Evolutionary conservation across 2,113 vertebrate genomes (phyloP).

Genomic region (Garra rufa): DNA sequence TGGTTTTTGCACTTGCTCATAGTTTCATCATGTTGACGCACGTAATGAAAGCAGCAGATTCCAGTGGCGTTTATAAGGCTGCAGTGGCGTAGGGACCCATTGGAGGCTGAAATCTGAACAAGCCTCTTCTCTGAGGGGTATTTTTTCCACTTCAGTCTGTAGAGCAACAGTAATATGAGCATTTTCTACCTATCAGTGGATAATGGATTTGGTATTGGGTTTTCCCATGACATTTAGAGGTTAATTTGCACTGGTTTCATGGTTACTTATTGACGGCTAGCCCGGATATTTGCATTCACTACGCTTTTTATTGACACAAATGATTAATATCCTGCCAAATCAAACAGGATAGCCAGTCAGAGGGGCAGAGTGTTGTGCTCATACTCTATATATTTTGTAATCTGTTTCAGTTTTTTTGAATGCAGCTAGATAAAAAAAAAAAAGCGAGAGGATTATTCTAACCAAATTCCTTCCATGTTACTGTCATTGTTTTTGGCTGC

Average conservation of each 20-base stretch:
- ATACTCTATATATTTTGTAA: conserved; percentile 35
- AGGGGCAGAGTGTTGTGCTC: conserved; percentile 54
- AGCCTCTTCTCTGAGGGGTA: conserved; percentile 23
- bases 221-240: conserved; percentile 83
- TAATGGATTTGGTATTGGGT: conserved; percentile 70
- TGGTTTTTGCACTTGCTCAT: conserved; percentile 21
- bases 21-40: conserved; percentile 40
- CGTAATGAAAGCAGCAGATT: conserved; percentile 26
- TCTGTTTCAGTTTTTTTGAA: conserved; percentile 51
- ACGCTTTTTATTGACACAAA: conserved; percentile 81
- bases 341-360: conserved; percentile 67
- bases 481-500: conserved; percentile 57
- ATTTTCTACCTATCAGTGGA: conserved; percentile 64
- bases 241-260: conserved; percentile 81
- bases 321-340: conserved; percentile 80
- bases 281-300: conserved; percentile 79
- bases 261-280: conserved; percentile 77
- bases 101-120: conserved; percentile 31
- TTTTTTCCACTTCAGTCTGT: conserved; percentile 24
- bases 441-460: conserved; percentile 15
- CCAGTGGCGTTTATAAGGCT: background rate
- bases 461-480: conserved; percentile 37
- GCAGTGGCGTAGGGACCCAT: background rate
- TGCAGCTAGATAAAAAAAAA: conserved; percentile 36
- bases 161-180: conserved; percentile 59